Conservation (phyloP, 2,113 vertebrate species). For the Orthochromis malagaraziensis region DNA sequence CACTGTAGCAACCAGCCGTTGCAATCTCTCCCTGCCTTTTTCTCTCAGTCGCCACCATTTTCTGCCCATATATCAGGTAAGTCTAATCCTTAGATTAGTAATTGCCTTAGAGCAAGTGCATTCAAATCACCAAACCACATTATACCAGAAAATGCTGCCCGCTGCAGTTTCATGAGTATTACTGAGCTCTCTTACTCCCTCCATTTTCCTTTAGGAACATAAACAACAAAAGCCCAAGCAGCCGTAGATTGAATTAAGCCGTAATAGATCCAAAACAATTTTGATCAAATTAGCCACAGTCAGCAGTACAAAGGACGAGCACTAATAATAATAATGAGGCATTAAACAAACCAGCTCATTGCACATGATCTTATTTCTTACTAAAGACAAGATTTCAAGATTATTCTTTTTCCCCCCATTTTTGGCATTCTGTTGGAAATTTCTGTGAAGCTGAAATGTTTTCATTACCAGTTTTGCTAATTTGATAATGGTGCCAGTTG, state of each 20-base stretch:
- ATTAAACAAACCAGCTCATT: constrained; percentile 39
- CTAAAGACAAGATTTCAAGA: constrained; percentile 21
- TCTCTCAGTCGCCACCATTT: constrained; percentile 1
- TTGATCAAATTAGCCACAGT: constrained; percentile 55
- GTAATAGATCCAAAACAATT: constrained; percentile 57
- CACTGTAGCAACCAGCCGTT: neutral
- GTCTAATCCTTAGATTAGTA: constrained; percentile 62
- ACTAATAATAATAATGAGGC: constrained; percentile 52
- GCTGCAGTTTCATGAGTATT: constrained; percentile 58
- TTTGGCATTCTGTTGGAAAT: neutral
- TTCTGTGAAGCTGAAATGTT: neutral
- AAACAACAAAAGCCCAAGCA: constrained; percentile 48
- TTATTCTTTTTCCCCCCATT: neutral
- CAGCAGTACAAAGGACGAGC: constrained; percentile 16
- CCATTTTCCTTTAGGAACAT: constrained; percentile 32
- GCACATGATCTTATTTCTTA: constrained; percentile 11
- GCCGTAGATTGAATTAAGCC: constrained; percentile 50
- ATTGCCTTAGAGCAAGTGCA: constrained; percentile 63
- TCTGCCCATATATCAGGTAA: constrained; percentile 48
- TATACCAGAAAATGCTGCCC: constrained; percentile 60
- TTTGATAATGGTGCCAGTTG: neutral
- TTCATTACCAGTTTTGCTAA: neutral
- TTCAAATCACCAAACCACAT: constrained; percentile 67
- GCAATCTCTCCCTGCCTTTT: neutral
- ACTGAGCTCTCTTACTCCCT: constrained; percentile 25